Evolutionary conservation across 2,888 invertebrate genomes (phyloP), one percentile per base, ranked within the genome.

Genomic region (Pomacea canaliculata): DNA sequence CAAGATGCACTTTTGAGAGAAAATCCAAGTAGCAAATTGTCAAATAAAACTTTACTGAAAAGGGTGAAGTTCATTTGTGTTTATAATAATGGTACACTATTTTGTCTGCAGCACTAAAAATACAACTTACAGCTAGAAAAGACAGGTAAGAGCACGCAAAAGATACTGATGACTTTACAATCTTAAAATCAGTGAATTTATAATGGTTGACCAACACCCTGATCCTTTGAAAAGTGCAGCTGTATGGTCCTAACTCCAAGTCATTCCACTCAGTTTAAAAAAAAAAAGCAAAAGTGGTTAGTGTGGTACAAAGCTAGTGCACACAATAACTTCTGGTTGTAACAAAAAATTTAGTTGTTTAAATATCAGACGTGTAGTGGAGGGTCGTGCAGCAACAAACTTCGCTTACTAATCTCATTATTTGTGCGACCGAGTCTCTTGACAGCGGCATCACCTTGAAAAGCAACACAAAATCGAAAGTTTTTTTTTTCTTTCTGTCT

Each of bases 361-460:
- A 73, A 51, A 56, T 23, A 73, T 27, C 59, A 73, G 68, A 56
- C 48, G 51, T 59, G 68, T 56, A 73, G 68, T 68, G n/a, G 73
- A 67, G 62, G 69, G 48, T 56, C 73, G 68, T 73, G 73, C 73
- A 68, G 68, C 73, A 68, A 60, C 68, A 68, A 68, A 73, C 51
- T 60, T 67, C 59, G 59, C 73, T 73, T 73, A 73, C 73, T 73
- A 73, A 73, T 67, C 51, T 73, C 68, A 68, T 65, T 73, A 73
- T 73, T 73, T 73, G 73, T 73, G 73, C 73, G 48, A 68, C 73
- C 18, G 68, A 73, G 59, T 73, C 73, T 73, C 73, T 73, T 73
- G 68, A 68, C n/a, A 51, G 68, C 73, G 46, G 68, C 68, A 68
- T 60, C 73, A 73, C 73, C 73, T 73, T 73, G 73, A 73, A 73